Evolutionary conservation across 1,140 invertebrate species (phyloP).

Genomic region (Bombus affinis): DNA sequence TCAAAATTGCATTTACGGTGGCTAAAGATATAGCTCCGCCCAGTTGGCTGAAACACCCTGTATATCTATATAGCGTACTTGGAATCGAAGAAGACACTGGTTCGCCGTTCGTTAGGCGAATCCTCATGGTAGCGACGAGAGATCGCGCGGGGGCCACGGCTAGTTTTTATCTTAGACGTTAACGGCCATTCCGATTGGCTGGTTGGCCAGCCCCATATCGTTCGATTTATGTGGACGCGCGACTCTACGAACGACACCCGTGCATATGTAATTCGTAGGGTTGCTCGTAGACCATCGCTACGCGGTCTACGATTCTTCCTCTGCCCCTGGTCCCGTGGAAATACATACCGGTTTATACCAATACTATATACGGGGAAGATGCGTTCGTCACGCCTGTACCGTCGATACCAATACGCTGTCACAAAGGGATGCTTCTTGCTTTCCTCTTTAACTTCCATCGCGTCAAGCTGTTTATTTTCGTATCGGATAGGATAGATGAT

Average conservation of each 20-base stretch:
- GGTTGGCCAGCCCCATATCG: neutral
- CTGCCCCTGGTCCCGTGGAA: neutral
- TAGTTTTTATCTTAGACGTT: constrained; percentile 20
- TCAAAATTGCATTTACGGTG: neutral
- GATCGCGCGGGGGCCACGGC: neutral
- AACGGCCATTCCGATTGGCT: constrained; percentile 11
- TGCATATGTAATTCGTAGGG: constrained; percentile 33
- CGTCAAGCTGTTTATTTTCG: neutral
- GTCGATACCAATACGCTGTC: neutral
- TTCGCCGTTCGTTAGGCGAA: constrained; percentile 10
- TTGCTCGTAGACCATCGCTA: neutral
- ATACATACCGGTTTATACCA: constrained; percentile 25
- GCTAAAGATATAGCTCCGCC: neutral
- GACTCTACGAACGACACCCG: constrained; percentile 4
- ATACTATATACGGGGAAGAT: constrained; percentile 1
- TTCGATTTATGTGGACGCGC: constrained; percentile 16
- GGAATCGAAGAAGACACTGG: neutral
- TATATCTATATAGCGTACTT: neutral
- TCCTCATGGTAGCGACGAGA: neutral
- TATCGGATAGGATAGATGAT: neutral
- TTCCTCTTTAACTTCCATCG: neutral
- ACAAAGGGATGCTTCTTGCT: neutral
- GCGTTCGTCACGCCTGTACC: neutral
- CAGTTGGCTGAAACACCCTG: neutral
- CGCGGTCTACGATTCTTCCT: neutral